Conservation (phyloP, 2,797 vertebrate genomes). For the Anguilla megastoma region DNA sequence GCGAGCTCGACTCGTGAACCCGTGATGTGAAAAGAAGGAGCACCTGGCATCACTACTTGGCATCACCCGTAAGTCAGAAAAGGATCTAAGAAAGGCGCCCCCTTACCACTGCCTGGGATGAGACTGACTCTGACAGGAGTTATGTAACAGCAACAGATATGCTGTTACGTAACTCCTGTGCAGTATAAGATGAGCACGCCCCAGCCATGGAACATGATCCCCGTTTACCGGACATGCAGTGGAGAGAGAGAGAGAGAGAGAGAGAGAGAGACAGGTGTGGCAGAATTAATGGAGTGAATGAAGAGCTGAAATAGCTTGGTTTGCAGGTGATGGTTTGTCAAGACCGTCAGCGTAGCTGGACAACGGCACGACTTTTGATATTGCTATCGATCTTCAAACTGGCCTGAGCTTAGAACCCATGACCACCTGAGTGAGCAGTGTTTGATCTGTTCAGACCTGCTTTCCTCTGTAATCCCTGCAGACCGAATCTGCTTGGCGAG, state of each 20-base stretch:
- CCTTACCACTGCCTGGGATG: not conserved
- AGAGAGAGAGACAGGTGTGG: not conserved
- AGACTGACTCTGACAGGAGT: not conserved
- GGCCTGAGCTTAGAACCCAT: not conserved
- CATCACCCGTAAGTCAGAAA: not conserved
- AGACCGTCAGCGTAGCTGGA: not conserved
- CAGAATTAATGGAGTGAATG: not conserved
- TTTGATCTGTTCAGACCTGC: not conserved
- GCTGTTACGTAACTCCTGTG: no score
- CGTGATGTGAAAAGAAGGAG: no score
- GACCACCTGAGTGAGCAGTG: not conserved
- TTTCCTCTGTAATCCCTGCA: not conserved
- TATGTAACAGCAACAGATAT: not conserved
- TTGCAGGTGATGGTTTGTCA: not conserved
- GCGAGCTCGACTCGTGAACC: not conserved
- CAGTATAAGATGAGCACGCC: conserved; percentile 9
- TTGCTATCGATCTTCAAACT: not conserved
- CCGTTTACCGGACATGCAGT: conserved; percentile 27
- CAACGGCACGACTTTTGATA: not conserved
- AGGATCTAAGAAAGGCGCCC: not conserved
- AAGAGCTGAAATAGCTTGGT: not conserved
- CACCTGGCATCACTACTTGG: not conserved
- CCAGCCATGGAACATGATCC: conserved; percentile 38
- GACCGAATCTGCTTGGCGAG: not conserved
- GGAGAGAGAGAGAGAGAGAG: not conserved